These are phyloP conservation scores for Achatina immaculata DNA, from an alignment of 1,140 invertebrate genomes.

Conservation along the genomic window DNA sequence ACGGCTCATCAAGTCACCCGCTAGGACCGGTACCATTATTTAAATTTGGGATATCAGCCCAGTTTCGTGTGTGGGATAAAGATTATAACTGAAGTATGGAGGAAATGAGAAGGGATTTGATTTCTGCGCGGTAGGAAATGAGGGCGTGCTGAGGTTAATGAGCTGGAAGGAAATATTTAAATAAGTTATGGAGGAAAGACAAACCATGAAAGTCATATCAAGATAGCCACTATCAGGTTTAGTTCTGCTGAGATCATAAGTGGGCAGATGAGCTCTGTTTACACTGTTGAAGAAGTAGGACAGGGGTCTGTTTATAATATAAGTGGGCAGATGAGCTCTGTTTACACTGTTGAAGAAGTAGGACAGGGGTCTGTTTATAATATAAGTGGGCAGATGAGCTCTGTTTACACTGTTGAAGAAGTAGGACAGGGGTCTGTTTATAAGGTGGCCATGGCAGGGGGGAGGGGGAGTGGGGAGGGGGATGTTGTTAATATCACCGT, in stretches of 20 bases:
- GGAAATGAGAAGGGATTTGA: neutral
- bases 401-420: neutral
- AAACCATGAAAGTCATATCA: neutral
- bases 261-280: neutral
- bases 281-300: neutral
- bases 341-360: neutral
- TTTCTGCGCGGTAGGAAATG: neutral
- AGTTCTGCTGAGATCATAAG: no score
- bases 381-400: neutral
- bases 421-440: neutral
- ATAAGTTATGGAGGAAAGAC: neutral
- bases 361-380: neutral
- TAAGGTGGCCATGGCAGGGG: neutral
- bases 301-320: neutral
- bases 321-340: neutral
- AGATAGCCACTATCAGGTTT: no score
- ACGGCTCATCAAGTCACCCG: neutral
- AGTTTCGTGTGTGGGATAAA: neutral
- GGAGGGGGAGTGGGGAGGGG: neutral
- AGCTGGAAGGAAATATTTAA: neutral
- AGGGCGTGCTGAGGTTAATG: neutral
- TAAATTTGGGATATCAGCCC: neutral
- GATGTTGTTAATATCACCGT: neutral
- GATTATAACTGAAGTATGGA: neutral
- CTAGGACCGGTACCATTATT: neutral